Evolutionary conservation across 64 coral and sea anemone species (phyloP).

Genomic region (Montipora foliosa): DNA sequence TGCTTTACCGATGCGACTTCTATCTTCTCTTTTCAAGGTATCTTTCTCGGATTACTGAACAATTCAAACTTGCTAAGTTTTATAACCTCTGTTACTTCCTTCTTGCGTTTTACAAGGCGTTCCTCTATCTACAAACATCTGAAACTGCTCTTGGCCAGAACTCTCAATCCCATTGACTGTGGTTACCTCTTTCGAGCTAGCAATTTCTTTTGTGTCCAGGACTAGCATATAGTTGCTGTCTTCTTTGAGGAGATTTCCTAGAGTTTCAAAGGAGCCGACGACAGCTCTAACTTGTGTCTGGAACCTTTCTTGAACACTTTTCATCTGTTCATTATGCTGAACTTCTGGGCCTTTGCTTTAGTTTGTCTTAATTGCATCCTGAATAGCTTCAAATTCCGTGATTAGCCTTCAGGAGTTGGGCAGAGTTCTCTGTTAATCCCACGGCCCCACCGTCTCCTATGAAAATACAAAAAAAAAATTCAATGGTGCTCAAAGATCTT

Average conservation of each 20-base stretch:
- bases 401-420: conserved; percentile 29
- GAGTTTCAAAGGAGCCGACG: not conserved
- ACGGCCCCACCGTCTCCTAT: conserved; percentile 44
- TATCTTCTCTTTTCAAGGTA: conserved; percentile 17
- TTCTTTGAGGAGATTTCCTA: conserved; percentile 53
- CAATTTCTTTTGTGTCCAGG: conserved; percentile 56
- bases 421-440: conserved; percentile 45
- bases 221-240: conserved; percentile 36
- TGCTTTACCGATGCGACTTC: conserved; percentile 5
- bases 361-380: conserved; percentile 33
- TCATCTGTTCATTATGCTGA: conserved; percentile 39
- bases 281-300: conserved; percentile 46
- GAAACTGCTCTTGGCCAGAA: not conserved
- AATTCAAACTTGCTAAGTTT: conserved; percentile 17
- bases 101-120: conserved; percentile 16
- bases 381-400: conserved; percentile 17
- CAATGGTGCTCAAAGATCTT: no score
- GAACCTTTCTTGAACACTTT: conserved; percentile 33
- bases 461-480: no score
- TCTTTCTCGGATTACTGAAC: conserved; percentile 44
- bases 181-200: not conserved
- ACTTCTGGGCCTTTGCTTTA: conserved; percentile 54
- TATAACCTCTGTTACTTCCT: conserved; percentile 18
- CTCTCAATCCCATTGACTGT: conserved; percentile 38
- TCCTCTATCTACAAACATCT: not conserved